Evolutionary conservation across 2,888 invertebrate species (phyloP), one percentile per base, ranked within the genome.

Genomic region (Tortrix viridana): DNA sequence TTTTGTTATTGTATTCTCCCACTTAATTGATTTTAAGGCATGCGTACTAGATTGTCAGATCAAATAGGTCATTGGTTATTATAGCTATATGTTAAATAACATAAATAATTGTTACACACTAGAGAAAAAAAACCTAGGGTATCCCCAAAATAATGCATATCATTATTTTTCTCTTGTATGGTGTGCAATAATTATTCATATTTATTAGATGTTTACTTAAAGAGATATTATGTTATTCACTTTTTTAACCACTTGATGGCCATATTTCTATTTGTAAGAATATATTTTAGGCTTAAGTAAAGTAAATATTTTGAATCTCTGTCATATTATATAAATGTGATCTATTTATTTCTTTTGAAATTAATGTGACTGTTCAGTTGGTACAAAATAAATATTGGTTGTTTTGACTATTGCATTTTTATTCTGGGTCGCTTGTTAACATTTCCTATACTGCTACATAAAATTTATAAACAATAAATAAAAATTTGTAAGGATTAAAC

Each of bases 311-410:
- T 69, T 69, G 69, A 74, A 75, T 73, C 71, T 77, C 75, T 70
- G 73, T 76, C 70, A 69, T 73, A 71, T 66, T 67, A 70, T 71
- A 67, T 74, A 79, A 74, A 81, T 80, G 77, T 82, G 74, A 77
- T 73, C 67, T 76, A 71, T 80, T 78, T 79, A 77, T 65, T 74
- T 79, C 74, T 67, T 69, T 75, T 71, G 65, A 76, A 81, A 79
- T 80, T 65, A 62, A 55, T 62, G 77, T 82, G 78, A 81, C 81
- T 79, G 69, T 80, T 83, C 74, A 69, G 82, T 84, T 81, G 80
- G 81, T 86, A 86, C 77, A 82, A 87, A 88, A 84, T 86, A 88
- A 89, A 88, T 81, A 79, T 80, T 79, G 81, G 80, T 78, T 80
- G 74, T 73, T 62, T 62, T 62, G 52, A 73, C 73, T 67, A 67